These are phyloP conservation scores for Probosciger aterrimus DNA, from an alignment of 2,113 vertebrate species.

Conservation along the genomic window DNA sequence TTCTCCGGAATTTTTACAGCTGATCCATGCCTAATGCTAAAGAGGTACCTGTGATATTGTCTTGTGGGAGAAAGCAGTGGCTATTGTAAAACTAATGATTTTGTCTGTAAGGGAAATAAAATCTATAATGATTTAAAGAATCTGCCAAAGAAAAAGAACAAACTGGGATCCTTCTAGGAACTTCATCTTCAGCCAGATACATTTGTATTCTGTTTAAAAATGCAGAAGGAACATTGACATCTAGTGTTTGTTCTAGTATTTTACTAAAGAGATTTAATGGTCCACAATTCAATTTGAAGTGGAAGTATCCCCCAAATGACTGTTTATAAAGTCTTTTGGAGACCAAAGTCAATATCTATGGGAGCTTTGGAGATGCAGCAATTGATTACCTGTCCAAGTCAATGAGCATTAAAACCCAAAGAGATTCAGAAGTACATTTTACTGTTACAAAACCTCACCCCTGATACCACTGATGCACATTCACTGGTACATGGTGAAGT, in stretches of 20 bases:
- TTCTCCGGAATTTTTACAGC: not conserved
- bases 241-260: conserved; percentile 60
- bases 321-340: conserved; percentile 77
- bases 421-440: conserved; percentile 54
- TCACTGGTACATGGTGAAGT: not conserved
- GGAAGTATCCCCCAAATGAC: conserved; percentile 68
- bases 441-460: conserved; percentile 30
- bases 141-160: conserved; percentile 14
- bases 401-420: conserved; percentile 71
- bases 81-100: conserved; percentile 4
- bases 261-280: conserved; percentile 74
- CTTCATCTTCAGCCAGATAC: not conserved
- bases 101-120: conserved; percentile 49
- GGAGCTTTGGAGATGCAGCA: conserved; percentile 65
- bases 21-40: not conserved
- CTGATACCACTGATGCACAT: conserved; percentile 21
- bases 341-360: conserved; percentile 71
- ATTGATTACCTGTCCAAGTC: conserved; percentile 78
- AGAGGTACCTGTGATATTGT: not conserved
- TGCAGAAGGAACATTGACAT: conserved; percentile 50
- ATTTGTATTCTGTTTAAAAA: conserved; percentile 65
- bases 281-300: conserved; percentile 76
- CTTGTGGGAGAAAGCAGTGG: not conserved
- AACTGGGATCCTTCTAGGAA: not conserved
- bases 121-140: conserved; percentile 67